Evolutionary conservation across 2,888 invertebrate species (phyloP).

Genomic region (Ormyrus pomaceus): DNA sequence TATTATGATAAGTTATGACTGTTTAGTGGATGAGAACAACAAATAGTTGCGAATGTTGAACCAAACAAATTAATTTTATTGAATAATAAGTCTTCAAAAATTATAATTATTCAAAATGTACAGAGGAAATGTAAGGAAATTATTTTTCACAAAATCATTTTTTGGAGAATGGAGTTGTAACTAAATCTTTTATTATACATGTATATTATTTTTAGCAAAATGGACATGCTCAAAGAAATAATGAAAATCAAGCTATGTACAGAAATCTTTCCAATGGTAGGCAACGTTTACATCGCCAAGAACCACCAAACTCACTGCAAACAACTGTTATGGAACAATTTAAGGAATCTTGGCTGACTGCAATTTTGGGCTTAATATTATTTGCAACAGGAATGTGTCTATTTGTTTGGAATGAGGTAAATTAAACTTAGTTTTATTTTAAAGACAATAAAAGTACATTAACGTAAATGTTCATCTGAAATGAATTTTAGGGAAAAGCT

Average conservation of each 20-base stretch:
- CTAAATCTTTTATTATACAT: constrained; percentile 2
- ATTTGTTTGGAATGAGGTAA: constrained; percentile 91
- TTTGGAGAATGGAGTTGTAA: not conserved
- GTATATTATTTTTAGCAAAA: constrained; percentile 40
- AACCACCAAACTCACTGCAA: constrained; percentile 12
- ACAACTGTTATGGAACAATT: constrained; percentile 77
- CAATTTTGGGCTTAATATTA: constrained; percentile 82
- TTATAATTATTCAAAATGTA: constrained; percentile 25
- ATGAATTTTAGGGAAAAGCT: constrained; percentile 81
- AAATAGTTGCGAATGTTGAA: not conserved
- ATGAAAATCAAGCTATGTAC: constrained; percentile 1
- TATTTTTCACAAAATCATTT: constrained; percentile 3
- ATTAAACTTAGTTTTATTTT: not conserved
- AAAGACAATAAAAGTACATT: not conserved
- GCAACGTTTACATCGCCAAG: constrained; percentile 29
- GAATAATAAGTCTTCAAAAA: not conserved
- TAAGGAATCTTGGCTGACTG: constrained; percentile 84
- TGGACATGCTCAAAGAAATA: constrained; percentile 41
- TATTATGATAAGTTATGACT: not conserved
- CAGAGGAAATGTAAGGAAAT: constrained; percentile 24
- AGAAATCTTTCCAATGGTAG: constrained; percentile 42
- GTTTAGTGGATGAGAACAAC: not conserved
- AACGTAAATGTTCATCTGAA: too few relatives aligned
- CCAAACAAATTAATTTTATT: not conserved
- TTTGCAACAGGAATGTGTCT: constrained; percentile 83